Evolutionary conservation across 1,140 invertebrate genomes (phyloP), one percentile per base, ranked within the genome.

Genomic region (Drosophila tsacasi): DNA sequence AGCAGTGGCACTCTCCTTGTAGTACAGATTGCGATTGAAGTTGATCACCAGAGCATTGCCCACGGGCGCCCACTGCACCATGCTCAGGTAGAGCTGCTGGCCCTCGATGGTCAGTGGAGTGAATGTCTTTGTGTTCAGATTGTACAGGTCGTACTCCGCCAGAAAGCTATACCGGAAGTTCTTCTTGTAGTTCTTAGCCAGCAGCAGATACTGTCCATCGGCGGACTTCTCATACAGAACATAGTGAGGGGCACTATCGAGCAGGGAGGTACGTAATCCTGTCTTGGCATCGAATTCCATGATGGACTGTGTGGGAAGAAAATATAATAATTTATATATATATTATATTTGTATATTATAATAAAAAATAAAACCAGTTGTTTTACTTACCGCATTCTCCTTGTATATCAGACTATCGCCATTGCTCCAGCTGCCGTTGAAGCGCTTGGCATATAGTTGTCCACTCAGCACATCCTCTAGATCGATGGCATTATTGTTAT

Each of bases 21-120:
- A 97, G 91, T 96, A 98, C 50, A 99, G 94, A 89, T 98, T 96
- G 79, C 98, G 97, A 57, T 96, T 92, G 49, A 95, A 93, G 1
- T 98, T 96, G 73, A 97, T 97, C 19, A 96, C 95, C 32, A 97
- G 83, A 1, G 94, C 95, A 87, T 96, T 96, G 3, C 94, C 94
- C 17, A 93, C 93, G 1, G 85, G 91, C 1, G 80, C 55, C 83
- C 92, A 93, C 62, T 91, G 89, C 0, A 79, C 92, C 76, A 93
- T 78, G 46, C 79, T 69, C 15, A 93, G 60, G 30, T 35, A 68
- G 5, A 57, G 79, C 32, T 75, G 79, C 8, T 78, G 64, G 10
- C 79, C 79, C 42, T 80, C 59, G 23, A 93, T 92, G 46, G 66
- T 77, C 64, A 92, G 73, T 1, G 60, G 47, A 19, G 61, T 23